These are phyloP conservation scores for Parauchenoglanis ngamensis DNA, from an alignment of 2,797 vertebrate genomes.

Conservation along the genomic window DNA sequence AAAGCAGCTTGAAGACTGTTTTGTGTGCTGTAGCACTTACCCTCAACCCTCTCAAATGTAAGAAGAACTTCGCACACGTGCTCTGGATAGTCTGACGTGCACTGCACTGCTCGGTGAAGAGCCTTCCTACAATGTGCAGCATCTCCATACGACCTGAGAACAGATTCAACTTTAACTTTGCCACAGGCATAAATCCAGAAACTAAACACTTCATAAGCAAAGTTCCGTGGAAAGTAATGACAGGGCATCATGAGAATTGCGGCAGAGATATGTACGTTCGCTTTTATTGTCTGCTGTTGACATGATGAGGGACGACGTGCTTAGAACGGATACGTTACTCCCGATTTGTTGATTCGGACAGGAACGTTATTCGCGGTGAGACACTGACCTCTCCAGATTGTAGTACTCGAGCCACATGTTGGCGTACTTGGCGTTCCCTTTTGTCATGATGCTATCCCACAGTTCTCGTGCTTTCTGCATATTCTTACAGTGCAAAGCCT, in stretches of 20 bases:
- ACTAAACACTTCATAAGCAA: not conserved
- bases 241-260: not conserved
- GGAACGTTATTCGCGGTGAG: too few species aligned
- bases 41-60: conserved; percentile 91
- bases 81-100: conserved; percentile 94
- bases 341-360: not conserved
- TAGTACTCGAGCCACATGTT: conserved; percentile 99
- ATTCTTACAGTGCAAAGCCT: conserved; percentile 95
- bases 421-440: conserved; percentile 94
- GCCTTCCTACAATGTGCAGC: conserved; percentile 90
- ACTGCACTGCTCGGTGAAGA: conserved; percentile 93
- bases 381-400: conserved; percentile 87
- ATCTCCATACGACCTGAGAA: conserved; percentile 87
- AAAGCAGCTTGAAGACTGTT: not conserved
- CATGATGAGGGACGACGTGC: not conserved
- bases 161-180: not conserved
- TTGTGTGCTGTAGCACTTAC: conserved; percentile 67
- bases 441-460: conserved; percentile 98
- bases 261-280: not conserved
- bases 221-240: not conserved
- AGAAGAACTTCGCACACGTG: conserved; percentile 96
- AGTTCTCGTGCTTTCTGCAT: conserved; percentile 97
- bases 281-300: not conserved
- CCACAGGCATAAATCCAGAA: not conserved
- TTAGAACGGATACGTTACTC: not conserved